Evolutionary conservation across 2,113 vertebrate species (phyloP).

Genomic region (Tyto alba): DNA sequence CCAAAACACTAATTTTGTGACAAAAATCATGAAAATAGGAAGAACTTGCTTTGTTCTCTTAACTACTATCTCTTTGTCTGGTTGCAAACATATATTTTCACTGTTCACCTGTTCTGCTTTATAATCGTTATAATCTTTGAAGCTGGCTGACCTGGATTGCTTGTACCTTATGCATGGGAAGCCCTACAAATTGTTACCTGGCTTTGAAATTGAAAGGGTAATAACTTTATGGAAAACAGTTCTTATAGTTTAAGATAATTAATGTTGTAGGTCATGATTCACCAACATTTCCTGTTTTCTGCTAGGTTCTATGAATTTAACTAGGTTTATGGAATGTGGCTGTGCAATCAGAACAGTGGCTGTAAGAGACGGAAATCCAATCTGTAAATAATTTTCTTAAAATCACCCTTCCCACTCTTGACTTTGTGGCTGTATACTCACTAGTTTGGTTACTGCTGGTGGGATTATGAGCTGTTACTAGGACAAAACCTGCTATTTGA

Average conservation of each 20-base stretch:
- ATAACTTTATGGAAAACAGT: neutral
- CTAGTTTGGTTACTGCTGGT: neutral
- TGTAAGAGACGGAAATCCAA: neutral
- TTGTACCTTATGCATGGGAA: neutral
- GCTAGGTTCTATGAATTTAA: neutral
- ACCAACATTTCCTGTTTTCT: neutral
- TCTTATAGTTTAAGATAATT: neutral
- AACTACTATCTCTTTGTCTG: neutral
- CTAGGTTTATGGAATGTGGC: neutral
- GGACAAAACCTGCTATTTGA: neutral
- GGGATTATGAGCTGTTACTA: neutral
- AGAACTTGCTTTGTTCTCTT: neutral
- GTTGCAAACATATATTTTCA: neutral
- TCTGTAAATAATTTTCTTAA: neutral
- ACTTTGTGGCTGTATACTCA: neutral
- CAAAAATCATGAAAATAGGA: neutral
- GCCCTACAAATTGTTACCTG: neutral
- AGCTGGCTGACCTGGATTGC: neutral
- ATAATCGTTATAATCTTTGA: neutral
- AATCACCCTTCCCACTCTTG: neutral
- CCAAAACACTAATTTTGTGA: neutral
- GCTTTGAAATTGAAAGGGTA: neutral
- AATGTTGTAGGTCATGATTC: neutral
- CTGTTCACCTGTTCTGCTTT: neutral
- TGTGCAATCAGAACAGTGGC: neutral